phyloP scores from a whole-genome alignment of 2,888 invertebrate genomes.

The Clepsis dumicolana region DNA sequence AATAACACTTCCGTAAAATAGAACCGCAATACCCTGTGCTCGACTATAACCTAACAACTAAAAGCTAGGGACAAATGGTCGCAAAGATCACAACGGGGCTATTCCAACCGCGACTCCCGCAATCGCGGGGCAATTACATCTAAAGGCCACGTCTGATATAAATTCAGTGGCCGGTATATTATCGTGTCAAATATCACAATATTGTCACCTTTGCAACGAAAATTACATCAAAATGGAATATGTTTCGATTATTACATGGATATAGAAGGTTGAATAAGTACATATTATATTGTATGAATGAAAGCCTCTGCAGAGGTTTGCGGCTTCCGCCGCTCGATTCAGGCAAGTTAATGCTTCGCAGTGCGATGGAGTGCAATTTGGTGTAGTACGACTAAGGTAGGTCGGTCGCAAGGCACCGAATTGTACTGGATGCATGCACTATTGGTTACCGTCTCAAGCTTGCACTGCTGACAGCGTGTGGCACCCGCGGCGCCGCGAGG shows the following conservation, averaged over 20 bases:
- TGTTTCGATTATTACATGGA: conserved; percentile 69
- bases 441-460: conserved; percentile 51
- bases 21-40: conserved; percentile 86
- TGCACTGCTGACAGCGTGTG: conserved; percentile 58
- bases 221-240: conserved; percentile 77
- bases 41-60: conserved; percentile 81
- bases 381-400: neutral
- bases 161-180: conserved; percentile 19
- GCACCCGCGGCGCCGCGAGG: conserved; percentile 11
- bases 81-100: conserved; percentile 75
- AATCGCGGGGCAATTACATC: neutral
- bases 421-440: conserved; percentile 19
- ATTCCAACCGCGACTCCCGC: conserved; percentile 47
- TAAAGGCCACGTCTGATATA: conserved; percentile 24
- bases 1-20: conserved; percentile 81
- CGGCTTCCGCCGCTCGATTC: conserved; percentile 34
- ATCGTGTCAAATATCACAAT: conserved; percentile 37
- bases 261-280: conserved; percentile 82
- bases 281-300: conserved; percentile 78
- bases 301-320: conserved; percentile 71
- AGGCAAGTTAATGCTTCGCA: conserved; percentile 42
- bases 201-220: conserved; percentile 81
- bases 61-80: conserved; percentile 82
- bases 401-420: conserved; percentile 2
- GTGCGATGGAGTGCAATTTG: conserved; percentile 23